Base-by-base conservation (phyloP, 1,140 invertebrate species). In the Drosophila willistoni region DNA sequence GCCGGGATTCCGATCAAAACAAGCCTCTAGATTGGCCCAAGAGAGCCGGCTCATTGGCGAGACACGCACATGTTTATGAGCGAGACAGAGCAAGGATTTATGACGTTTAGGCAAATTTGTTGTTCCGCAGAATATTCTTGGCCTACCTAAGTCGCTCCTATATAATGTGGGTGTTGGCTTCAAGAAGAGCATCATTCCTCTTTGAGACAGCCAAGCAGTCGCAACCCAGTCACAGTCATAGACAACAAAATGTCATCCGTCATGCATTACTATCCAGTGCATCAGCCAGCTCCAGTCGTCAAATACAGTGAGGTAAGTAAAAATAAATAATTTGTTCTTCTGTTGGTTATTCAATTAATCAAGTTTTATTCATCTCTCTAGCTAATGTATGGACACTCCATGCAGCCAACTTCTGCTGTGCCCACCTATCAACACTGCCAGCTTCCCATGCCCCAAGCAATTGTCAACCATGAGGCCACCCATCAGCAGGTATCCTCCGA, bases 221-320 rank as follows among this genome's bases (percentile, higher is more conserved):
- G 74, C 9, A 39, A 56, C 10, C 12, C 36, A 13, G 10, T 13
- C 36, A 12, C 10, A 75, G 19, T 29, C 4, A 25, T 54, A 33
- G 29, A 55, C 57, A 64, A 1, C 14, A 67, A 69, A 34, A 90
- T 90, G 87, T 90, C 87, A 64, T 90, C 87, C 65, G 82, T 90
- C 55, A 90, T 90, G 83, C 87, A 90, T 72, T 90, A 90, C 87
- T 90, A 90, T 73, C 87, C 87, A 68, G 80, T 90, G 63, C 82
- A 90, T 33, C 87, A 78, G 17, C 54, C 73, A 64, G 61, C 73
- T 1, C 73, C 80, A 7, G 65, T 81, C 41, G 66, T 61, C 55
- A 89, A 89, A 42, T 89, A 84, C 64, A 89, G 62, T 55, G 72
- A 89, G 39, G 84, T 89, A 66, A 89, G 84, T 66, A 51, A 13